Evolutionary conservation across 2,888 invertebrate genomes (phyloP).

Genomic region (Amphipoea lucens): DNA sequence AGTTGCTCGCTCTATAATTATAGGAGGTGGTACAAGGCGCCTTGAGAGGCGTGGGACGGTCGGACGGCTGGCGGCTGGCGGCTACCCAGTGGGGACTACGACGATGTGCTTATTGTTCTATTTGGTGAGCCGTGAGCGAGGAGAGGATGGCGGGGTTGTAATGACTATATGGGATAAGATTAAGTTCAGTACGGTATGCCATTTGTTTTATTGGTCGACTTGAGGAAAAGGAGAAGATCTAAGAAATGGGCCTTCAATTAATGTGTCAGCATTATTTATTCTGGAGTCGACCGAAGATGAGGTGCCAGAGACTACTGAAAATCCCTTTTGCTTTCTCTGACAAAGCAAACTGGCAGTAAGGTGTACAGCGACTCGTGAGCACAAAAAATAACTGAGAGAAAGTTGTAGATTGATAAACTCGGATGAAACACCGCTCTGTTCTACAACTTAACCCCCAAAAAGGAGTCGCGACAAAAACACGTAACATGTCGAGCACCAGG

Average conservation of each 20-base stretch:
- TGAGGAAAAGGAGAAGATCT: not conserved
- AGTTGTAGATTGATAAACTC: not conserved
- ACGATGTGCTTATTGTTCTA: constrained; percentile 54
- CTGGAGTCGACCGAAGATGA: not conserved
- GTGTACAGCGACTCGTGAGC: not conserved
- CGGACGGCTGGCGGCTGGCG: constrained; percentile 5
- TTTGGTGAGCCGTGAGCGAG: not conserved
- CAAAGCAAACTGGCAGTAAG: too few species aligned
- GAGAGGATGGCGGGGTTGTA: not conserved
- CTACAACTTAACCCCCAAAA: not conserved
- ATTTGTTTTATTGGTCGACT: not conserved
- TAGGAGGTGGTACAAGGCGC: not conserved
- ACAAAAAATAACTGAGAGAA: not conserved
- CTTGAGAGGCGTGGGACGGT: constrained; percentile 14
- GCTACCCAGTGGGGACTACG: constrained; percentile 22
- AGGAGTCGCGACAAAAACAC: constrained; percentile 45
- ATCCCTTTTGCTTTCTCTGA: too few species aligned
- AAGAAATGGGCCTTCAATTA: not conserved
- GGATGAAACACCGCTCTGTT: not conserved
- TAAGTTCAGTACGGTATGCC: not conserved
- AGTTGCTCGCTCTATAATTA: not conserved
- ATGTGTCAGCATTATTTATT: not conserved
- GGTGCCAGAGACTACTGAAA: not conserved
- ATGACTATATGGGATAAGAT: not conserved
- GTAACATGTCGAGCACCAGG: constrained; percentile 46